A percentile compares a stretch with the other conserved stretches of the same genome.
phyloP scores from a whole-genome alignment of 2,113 vertebrate genomes.

The Synchiropus splendidus region DNA sequence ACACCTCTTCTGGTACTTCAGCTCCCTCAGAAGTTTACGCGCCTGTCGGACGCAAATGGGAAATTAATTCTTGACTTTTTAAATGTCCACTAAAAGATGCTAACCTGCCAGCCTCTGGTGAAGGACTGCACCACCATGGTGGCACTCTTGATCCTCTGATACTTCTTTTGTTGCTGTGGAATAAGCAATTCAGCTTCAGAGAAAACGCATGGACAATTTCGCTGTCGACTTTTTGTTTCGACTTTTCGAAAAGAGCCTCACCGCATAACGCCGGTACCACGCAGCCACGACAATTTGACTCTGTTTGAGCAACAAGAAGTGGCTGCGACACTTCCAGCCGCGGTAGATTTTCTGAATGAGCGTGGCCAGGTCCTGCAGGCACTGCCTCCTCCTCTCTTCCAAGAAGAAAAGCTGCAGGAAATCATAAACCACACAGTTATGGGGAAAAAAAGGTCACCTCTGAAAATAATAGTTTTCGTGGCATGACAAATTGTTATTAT shows the following conservation, averaged over 20 bases:
- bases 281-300: constrained; percentile 87
- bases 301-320: constrained; percentile 83
- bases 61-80: background rate
- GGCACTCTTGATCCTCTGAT: constrained; percentile 78
- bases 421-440: background rate
- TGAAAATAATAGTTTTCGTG: too few relatives aligned
- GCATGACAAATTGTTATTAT: too few relatives aligned
- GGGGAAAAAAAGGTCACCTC: background rate
- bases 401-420: constrained; percentile 80
- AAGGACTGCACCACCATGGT: constrained; percentile 85
- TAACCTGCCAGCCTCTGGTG: constrained; percentile 94
- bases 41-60: constrained; percentile 59
- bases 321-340: constrained; percentile 86
- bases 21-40: constrained; percentile 81
- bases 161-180: constrained; percentile 86
- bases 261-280: constrained; percentile 85
- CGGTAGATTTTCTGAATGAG: constrained; percentile 96
- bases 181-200: background rate
- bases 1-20: constrained; percentile 91
- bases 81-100: constrained; percentile 17
- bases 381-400: constrained; percentile 82
- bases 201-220: background rate
- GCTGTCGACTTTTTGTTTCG: background rate
- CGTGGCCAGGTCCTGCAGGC: constrained; percentile 84
- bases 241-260: constrained; percentile 37